Conservation (phyloP, 1,140 invertebrate species). For the Pogonomyrmex barbatus region DNA sequence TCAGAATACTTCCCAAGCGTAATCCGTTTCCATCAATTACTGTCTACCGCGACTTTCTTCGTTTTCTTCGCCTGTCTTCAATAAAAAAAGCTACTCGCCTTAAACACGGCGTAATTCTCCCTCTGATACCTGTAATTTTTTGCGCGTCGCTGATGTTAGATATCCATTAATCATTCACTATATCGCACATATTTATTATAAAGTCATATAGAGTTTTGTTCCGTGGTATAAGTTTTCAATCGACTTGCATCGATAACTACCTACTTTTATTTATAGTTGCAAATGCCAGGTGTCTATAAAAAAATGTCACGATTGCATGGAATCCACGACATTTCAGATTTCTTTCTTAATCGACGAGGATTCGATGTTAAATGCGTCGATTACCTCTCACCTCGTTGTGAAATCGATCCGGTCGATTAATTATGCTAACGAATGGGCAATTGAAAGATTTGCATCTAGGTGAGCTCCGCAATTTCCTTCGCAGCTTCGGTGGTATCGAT, state of each 20-base stretch:
- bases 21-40: slow-evolving; percentile 60
- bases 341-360: not conserved
- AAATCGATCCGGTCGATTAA: slow-evolving; percentile 26
- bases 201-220: slow-evolving; percentile 12
- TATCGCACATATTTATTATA: slow-evolving; percentile 51
- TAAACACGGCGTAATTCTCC: slow-evolving; percentile 29
- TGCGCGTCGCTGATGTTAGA: slow-evolving; percentile 1
- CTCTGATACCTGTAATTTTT: slow-evolving; percentile 17
- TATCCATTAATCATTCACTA: slow-evolving; percentile 38
- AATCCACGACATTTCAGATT: not conserved
- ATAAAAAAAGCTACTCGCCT: slow-evolving; percentile 16
- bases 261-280: slow-evolving; percentile 33
- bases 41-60: slow-evolving; percentile 34
- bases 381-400: not conserved
- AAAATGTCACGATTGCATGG: not conserved
- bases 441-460: slow-evolving; percentile 36
- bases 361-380: not conserved
- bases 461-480: not conserved
- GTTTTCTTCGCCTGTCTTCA: not conserved
- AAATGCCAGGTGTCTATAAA: not conserved
- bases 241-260: not conserved
- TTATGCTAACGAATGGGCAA: slow-evolving; percentile 32
- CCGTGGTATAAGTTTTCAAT: slow-evolving; percentile 13
- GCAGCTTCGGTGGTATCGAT: slow-evolving; percentile 14
- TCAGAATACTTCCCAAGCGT: slow-evolving; percentile 13